Conservation (phyloP, 2,888 invertebrate species). For the Dynastes hyllus region DNA sequence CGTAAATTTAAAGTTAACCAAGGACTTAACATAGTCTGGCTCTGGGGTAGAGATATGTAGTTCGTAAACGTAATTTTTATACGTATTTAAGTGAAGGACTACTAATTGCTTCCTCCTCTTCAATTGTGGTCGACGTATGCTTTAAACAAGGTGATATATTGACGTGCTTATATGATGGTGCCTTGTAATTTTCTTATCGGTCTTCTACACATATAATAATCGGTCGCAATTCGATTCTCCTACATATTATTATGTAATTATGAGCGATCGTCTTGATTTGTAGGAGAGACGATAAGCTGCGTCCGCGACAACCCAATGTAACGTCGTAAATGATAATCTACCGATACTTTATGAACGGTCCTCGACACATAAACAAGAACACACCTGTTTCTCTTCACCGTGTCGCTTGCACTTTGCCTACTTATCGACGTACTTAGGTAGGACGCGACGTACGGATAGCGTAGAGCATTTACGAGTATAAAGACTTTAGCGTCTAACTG, state of each 20-base stretch:
- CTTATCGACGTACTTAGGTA: not conserved
- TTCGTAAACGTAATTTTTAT: too few species aligned
- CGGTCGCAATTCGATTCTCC: not conserved
- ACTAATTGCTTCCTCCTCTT: not conserved
- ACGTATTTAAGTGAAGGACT: too few species aligned
- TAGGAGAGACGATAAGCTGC: not conserved
- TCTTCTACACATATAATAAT: too few species aligned
- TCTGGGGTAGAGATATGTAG: too few species aligned
- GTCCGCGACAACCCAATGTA: not conserved
- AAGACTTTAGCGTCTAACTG: not conserved
- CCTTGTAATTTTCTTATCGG: conserved; percentile 7
- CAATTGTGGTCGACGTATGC: not conserved
- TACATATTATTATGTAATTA: conserved; percentile 34
- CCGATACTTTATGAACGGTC: conserved; percentile 11
- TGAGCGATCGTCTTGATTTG: conserved; percentile 28
- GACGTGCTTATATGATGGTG: not conserved
- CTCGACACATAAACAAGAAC: conserved; percentile 18
- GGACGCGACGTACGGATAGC: conserved; percentile 3
- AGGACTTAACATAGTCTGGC: too few species aligned
- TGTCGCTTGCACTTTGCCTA: not conserved
- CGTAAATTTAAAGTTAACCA: too few species aligned
- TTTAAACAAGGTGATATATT: conserved; percentile 9
- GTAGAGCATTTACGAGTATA: conserved; percentile 4
- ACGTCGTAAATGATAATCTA: conserved; percentile 19
- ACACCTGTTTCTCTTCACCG: conserved; percentile 26